Evolutionary conservation across 2,888 invertebrate species (phyloP).

Genomic region (Eueremaeus valkanovi): DNA sequence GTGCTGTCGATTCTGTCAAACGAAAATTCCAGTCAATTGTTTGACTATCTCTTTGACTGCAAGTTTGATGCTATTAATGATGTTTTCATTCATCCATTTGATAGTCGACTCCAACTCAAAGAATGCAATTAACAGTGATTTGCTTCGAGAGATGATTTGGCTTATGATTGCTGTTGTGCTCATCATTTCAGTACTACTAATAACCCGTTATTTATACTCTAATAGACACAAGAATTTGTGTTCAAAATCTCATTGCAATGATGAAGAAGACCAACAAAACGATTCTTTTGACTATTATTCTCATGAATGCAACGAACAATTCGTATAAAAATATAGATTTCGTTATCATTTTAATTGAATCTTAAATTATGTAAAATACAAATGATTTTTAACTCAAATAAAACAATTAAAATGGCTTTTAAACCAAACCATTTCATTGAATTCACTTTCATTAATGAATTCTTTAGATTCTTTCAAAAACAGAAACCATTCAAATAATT

Average conservation of each 20-base stretch:
- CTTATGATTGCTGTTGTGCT: slow-evolving; percentile 8
- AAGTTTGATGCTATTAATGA: slow-evolving; percentile 37
- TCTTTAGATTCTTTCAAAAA: no score
- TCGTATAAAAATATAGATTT: no score
- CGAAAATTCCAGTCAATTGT: slow-evolving; percentile 36
- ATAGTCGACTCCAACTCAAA: slow-evolving; percentile 18
- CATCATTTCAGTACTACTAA: neutral
- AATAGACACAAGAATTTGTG: neutral
- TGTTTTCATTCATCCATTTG: slow-evolving; percentile 23
- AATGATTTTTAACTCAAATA: no score
- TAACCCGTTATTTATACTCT: slow-evolving; percentile 2
- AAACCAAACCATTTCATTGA: no score
- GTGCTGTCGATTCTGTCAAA: slow-evolving; percentile 37
- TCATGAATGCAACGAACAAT: neutral
- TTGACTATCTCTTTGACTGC: slow-evolving; percentile 36
- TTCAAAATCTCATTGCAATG: neutral
- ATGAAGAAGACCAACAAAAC: neutral
- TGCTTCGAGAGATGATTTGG: slow-evolving; percentile 35
- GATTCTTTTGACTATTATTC: neutral
- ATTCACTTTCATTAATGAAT: no score
- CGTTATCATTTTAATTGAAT: no score
- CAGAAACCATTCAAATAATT: no score
- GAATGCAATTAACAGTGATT: slow-evolving; percentile 11
- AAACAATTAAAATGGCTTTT: no score
- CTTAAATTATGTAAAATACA: no score